These are phyloP conservation scores for Pantala flavescens DNA, from an alignment of 1,140 invertebrate genomes.

Conservation along the genomic window DNA sequence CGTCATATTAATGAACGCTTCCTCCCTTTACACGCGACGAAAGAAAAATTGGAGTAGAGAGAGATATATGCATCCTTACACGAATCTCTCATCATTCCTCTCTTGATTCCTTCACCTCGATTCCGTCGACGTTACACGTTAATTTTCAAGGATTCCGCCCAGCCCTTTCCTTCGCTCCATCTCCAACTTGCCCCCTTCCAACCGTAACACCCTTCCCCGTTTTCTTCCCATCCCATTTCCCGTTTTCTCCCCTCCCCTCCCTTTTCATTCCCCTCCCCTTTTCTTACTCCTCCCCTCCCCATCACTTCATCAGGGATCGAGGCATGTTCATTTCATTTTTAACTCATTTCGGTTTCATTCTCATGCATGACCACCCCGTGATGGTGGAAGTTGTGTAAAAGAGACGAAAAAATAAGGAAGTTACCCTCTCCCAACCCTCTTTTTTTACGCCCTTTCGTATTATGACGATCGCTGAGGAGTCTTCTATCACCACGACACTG, in stretches of 20 bases:
- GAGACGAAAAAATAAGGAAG: not conserved
- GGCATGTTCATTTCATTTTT: not conserved
- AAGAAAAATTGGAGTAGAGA: too few relatives aligned
- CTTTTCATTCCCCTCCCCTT: not conserved
- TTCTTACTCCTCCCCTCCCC: not conserved
- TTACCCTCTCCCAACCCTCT: too few relatives aligned
- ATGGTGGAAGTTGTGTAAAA: not conserved
- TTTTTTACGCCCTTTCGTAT: not conserved
- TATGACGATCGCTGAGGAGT: not conserved
- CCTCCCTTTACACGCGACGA: too few relatives aligned
- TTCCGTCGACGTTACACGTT: too few relatives aligned
- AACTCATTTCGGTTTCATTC: not conserved
- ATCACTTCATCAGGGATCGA: not conserved
- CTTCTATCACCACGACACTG: not conserved
- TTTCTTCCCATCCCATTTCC: not conserved
- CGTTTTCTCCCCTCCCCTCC: not conserved
- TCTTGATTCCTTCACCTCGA: too few relatives aligned
- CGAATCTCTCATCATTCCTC: too few relatives aligned
- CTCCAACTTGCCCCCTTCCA: not conserved
- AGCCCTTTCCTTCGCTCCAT: too few relatives aligned
- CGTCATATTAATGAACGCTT: too few relatives aligned
- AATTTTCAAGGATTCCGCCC: too few relatives aligned
- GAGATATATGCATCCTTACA: too few relatives aligned
- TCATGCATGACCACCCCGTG: not conserved
- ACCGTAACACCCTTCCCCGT: not conserved